Conservation (phyloP, 2,888 invertebrate species). For the Amphipoea lucens region DNA sequence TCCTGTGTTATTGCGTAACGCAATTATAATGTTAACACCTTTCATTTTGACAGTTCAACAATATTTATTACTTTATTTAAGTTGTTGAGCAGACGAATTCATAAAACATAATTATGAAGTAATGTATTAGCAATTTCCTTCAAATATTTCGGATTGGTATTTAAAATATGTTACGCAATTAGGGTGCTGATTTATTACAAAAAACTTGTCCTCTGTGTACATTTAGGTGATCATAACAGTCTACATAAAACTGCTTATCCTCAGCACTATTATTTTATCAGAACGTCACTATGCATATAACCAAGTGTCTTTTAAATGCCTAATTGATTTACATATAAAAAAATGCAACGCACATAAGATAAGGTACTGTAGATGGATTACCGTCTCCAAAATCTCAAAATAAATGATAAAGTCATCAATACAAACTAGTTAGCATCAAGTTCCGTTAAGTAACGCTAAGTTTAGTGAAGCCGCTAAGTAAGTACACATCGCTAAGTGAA, state of each 20-base stretch:
- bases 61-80: neutral
- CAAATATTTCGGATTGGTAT: neutral
- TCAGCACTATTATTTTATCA: neutral
- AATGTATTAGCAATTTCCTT: neutral
- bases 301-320: too few relatives aligned
- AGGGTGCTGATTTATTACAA: neutral
- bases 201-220: neutral
- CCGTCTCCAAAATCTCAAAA: slow-evolving; percentile 19
- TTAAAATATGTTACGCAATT: neutral
- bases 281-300: too few relatives aligned
- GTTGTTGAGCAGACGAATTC: neutral
- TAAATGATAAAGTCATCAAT: slow-evolving; percentile 58
- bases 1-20: neutral
- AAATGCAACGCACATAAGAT: neutral
- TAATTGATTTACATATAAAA: too few relatives aligned
- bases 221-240: neutral
- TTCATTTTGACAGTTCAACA: neutral
- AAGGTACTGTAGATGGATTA: neutral
- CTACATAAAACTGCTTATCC: too few relatives aligned
- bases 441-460: slow-evolving; percentile 50
- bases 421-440: slow-evolving; percentile 52
- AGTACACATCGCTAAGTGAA: slow-evolving; percentile 69
- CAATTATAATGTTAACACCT: neutral
- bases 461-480: slow-evolving; percentile 56
- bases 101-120: neutral